Base-by-base conservation (phyloP, 2,888 invertebrate species). In the Gymnoscelis rufifasciata region DNA sequence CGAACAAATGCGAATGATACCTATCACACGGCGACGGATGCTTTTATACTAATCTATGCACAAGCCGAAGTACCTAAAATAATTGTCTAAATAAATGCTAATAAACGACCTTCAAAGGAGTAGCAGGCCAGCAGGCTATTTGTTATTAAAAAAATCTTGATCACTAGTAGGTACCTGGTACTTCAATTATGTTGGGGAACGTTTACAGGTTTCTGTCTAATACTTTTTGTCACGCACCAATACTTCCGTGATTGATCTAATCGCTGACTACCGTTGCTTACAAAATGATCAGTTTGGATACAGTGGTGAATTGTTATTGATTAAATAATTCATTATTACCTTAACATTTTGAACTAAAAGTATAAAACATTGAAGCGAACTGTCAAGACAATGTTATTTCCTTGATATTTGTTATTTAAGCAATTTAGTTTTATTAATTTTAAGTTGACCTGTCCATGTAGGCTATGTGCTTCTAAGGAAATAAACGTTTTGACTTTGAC, bases 1-100 rank as follows among this genome's bases (percentile, higher is more conserved):
- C 61, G 68, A 68, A 52, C 66, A 62, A 71, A 72, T 78, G 76
- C 72, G 74, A 87, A 78, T 87, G 83, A 84, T 87, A 78, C 53
- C 64, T 56, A 59, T 62, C 54, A 47, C 56, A 30, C 47, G 49
- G 42, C 54, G 61, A 62, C 57, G 54, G 70, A 78, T 71, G 68
- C 63, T 86, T 87, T 69, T 86, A 87, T 87, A 87, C 61, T 45
- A 43, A 56, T 51, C 40, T 37, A 42, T n/a, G 52, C 51, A 31
- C 13, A 30, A 30, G 33, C n/a, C 51, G 44, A 45, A 46, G 52
- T 63, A 6, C 19, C 10, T 33, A 14, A 35, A 41, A 59, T 61
- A 57, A 56, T 60, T 66, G 63, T 59, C 71, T 69, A 78, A 73
- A 71, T 53, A 75, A 78, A 77, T 75, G 76, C 60, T 69, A 74